These are phyloP conservation scores for Cyprinella venusta DNA, from an alignment of 2,797 vertebrate genomes.

Conservation along the genomic window DNA sequence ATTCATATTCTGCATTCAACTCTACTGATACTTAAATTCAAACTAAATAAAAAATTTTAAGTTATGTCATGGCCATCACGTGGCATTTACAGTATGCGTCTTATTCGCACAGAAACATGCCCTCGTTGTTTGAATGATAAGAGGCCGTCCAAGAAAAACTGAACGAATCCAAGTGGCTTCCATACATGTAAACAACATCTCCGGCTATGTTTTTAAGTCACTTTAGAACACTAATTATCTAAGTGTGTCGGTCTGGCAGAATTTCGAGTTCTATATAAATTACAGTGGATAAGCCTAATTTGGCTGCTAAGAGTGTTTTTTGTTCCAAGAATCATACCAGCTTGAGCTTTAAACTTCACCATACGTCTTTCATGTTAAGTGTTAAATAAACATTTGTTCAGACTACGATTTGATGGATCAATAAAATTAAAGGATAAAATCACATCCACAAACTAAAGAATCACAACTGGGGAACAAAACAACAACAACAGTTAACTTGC, in stretches of 20 bases:
- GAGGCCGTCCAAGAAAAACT: conserved; percentile 46
- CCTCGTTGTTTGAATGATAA: conserved; percentile 15
- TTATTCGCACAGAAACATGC: conserved; percentile 42
- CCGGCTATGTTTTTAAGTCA: conserved; percentile 62
- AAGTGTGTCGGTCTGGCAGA: conserved; percentile 59
- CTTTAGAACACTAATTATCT: conserved; percentile 56
- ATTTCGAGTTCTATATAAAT: conserved; percentile 62
- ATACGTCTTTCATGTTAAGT: conserved; percentile 55
- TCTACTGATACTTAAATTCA: conserved; percentile 26
- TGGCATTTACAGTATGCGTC: not conserved
- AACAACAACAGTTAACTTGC: not conserved
- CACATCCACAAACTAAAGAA: not conserved
- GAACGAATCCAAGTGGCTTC: conserved; percentile 40
- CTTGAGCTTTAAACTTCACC: conserved; percentile 49
- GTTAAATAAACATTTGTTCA: not conserved
- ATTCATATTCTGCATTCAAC: conserved; percentile 37
- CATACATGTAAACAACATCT: conserved; percentile 57
- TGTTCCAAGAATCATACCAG: conserved; percentile 36
- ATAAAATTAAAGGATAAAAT: not conserved
- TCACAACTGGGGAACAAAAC: not conserved
- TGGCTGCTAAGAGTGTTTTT: conserved; percentile 57
- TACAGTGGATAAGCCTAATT: conserved; percentile 66
- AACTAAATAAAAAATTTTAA: conserved; percentile 5
- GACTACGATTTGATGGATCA: not conserved
- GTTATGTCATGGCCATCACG: not conserved